A percentile compares a stretch with the other conserved stretches of the same genome.
phyloP scores from a whole-genome alignment of 2,888 invertebrate genomes.

The Agonopterix arenella region DNA sequence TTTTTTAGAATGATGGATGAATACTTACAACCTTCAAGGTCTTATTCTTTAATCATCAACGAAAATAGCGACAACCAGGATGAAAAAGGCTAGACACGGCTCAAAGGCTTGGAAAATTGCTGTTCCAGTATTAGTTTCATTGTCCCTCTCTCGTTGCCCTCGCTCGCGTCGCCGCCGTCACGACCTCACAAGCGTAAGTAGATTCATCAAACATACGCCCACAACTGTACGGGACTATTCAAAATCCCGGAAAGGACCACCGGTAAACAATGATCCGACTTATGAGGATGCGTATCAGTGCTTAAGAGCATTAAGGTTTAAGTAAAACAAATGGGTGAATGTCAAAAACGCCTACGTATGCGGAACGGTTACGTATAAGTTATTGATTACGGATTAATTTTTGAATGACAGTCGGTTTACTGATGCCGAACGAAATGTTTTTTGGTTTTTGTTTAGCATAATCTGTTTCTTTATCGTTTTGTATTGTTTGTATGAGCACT shows the following conservation, averaged over 20 bases:
- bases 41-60: too few species aligned
- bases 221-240: constrained; percentile 8
- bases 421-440: neutral
- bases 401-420: constrained; percentile 4
- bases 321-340: constrained; percentile 60
- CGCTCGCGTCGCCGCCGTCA: too few species aligned
- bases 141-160: too few species aligned
- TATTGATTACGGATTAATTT: constrained; percentile 47
- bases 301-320: constrained; percentile 53
- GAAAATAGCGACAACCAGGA: too few species aligned
- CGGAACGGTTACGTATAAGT: constrained; percentile 40
- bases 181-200: neutral
- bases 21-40: too few species aligned
- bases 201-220: constrained; percentile 1
- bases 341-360: constrained; percentile 41
- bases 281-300: constrained; percentile 30
- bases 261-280: constrained; percentile 34
- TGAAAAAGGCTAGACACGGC: too few species aligned
- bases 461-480: too few species aligned
- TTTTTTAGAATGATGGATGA: too few species aligned
- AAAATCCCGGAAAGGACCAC: constrained; percentile 45
- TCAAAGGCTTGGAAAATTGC: too few species aligned
- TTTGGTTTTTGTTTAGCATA: too few species aligned
- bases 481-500: too few species aligned
- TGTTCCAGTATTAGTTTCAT: too few species aligned